These are phyloP conservation scores for Corythornis leucogaster DNA, from an alignment of 2,797 vertebrate species.

Conservation along the genomic window DNA sequence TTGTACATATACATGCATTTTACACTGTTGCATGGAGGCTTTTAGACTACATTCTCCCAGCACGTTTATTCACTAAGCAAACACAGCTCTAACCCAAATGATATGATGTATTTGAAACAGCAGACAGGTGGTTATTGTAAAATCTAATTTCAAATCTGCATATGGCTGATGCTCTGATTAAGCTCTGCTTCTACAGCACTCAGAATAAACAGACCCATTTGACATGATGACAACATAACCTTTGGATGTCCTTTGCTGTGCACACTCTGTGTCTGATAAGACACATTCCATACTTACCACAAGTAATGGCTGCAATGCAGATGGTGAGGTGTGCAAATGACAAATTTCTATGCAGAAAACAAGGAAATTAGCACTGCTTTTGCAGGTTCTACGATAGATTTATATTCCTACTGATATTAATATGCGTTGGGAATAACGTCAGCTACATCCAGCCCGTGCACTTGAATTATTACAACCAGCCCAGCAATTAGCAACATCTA, in stretches of 20 bases:
- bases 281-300: slow-evolving; percentile 51
- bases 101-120: slow-evolving; percentile 15
- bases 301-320: slow-evolving; percentile 31
- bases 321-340: slow-evolving; percentile 6
- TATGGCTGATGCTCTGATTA: slow-evolving; percentile 62
- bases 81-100: background rate
- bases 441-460: background rate
- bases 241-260: slow-evolving; percentile 60
- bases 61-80: background rate
- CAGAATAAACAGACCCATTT: slow-evolving; percentile 64
- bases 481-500: background rate
- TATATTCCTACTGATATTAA: background rate
- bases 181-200: slow-evolving; percentile 50
- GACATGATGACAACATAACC: slow-evolving; percentile 68
- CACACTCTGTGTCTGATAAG: slow-evolving; percentile 39
- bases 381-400: slow-evolving; percentile 4
- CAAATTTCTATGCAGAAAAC: background rate
- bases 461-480: background rate
- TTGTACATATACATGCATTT: background rate
- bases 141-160: slow-evolving; percentile 68
- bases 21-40: background rate
- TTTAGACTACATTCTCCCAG: background rate
- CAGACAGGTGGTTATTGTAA: slow-evolving; percentile 62
- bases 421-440: background rate
- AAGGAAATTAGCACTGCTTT: slow-evolving; percentile 1